phyloP scores from a whole-genome alignment of 2,797 vertebrate species.

The Otolemur crassicaudatus region DNA sequence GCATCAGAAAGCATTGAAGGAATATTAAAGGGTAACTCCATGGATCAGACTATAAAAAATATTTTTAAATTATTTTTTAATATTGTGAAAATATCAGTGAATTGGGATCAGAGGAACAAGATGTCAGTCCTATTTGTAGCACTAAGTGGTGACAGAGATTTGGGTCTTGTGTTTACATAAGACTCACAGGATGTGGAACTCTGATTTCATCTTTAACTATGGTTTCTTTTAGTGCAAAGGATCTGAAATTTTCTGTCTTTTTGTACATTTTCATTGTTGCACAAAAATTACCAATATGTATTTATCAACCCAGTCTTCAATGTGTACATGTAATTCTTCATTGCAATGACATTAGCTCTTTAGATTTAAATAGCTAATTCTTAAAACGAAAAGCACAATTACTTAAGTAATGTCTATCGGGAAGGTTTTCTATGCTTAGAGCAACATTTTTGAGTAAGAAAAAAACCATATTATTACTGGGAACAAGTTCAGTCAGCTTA shows the following conservation, averaged over 20 bases:
- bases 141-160: neutral
- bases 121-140: neutral
- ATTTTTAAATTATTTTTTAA: neutral
- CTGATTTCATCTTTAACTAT: neutral
- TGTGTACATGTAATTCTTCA: neutral
- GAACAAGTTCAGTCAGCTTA: neutral
- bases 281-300: neutral
- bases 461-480: neutral
- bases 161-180: neutral
- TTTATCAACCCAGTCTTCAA: neutral
- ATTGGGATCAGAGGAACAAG: neutral
- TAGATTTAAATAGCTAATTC: neutral
- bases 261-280: neutral
- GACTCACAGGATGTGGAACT: neutral
- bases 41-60: neutral
- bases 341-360: neutral
- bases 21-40: neutral
- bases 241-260: neutral
- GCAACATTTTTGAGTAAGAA: neutral
- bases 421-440: neutral
- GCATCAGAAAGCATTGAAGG: neutral
- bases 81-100: neutral
- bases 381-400: neutral
- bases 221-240: neutral
- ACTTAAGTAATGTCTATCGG: neutral